Conservation (phyloP, 1,140 invertebrate species). For the Helicoverpa zea region DNA sequence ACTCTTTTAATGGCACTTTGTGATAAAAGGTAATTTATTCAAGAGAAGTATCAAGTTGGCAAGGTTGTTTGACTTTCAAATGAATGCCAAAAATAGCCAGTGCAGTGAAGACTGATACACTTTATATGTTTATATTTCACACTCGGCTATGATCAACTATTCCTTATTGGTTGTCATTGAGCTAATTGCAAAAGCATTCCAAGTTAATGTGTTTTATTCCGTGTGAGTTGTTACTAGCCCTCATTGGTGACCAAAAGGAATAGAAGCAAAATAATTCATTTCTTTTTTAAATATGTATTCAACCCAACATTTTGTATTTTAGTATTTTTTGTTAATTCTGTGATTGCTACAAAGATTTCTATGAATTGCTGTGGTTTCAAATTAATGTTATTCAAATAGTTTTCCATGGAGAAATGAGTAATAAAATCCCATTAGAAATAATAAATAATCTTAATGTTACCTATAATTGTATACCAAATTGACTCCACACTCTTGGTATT, state of each 20-base stretch:
- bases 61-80: slow-evolving; percentile 36
- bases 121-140: slow-evolving; percentile 33
- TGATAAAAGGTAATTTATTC: slow-evolving; percentile 47
- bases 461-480: background rate
- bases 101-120: slow-evolving; percentile 41
- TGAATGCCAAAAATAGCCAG: slow-evolving; percentile 41
- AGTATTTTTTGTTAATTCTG: background rate
- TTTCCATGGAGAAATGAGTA: no score
- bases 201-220: slow-evolving; percentile 7
- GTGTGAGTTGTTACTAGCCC: slow-evolving; percentile 11
- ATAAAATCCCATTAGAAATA: background rate
- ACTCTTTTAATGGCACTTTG: slow-evolving; percentile 13
- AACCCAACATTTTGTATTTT: slow-evolving; percentile 5
- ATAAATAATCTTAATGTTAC: background rate
- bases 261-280: slow-evolving; percentile 4
- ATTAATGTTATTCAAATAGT: background rate
- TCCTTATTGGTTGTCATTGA: slow-evolving; percentile 32
- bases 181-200: slow-evolving; percentile 27
- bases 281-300: slow-evolving; percentile 1
- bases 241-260: slow-evolving; percentile 33
- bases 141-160: slow-evolving; percentile 11
- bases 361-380: background rate
- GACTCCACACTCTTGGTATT: slow-evolving; percentile 38
- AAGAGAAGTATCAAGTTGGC: slow-evolving; percentile 11
- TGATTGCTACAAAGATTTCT: slow-evolving; percentile 8